phyloP scores from a whole-genome alignment of 2,113 vertebrate species.

The Ictalurus furcatus region DNA sequence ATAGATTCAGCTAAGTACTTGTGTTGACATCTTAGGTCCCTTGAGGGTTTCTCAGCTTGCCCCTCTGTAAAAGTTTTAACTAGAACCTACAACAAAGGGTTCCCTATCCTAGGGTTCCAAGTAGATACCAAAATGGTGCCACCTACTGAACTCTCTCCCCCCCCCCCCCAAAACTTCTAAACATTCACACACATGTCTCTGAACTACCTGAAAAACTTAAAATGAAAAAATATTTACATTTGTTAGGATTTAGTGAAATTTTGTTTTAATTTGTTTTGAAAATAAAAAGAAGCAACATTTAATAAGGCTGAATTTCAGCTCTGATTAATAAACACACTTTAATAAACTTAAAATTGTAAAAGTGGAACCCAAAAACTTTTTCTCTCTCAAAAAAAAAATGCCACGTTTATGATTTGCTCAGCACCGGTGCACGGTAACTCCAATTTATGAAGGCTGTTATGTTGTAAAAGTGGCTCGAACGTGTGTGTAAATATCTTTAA shows the following conservation, averaged over 20 bases:
- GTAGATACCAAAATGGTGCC: no score
- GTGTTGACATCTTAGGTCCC: background rate
- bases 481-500: background rate
- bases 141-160: no score
- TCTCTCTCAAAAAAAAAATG: no score
- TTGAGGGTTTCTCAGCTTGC: background rate
- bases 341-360: background rate
- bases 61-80: background rate
- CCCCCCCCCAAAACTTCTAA: no score
- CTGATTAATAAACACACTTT: conserved; percentile 1
- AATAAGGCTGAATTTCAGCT: background rate
- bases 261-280: background rate
- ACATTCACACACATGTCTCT: no score
- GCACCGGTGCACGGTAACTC: background rate
- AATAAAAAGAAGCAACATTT: background rate
- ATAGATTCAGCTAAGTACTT: background rate
- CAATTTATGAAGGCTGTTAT: conserved; percentile 4
- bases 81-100: background rate
- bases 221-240: no score
- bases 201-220: no score
- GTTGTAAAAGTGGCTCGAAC: background rate
- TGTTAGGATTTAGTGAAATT: no score
- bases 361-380: background rate
- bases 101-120: background rate
- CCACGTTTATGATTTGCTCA: background rate